These are phyloP conservation scores for Heliconius hewitsoni DNA, from an alignment of 1,140 invertebrate genomes.

Conservation along the genomic window DNA sequence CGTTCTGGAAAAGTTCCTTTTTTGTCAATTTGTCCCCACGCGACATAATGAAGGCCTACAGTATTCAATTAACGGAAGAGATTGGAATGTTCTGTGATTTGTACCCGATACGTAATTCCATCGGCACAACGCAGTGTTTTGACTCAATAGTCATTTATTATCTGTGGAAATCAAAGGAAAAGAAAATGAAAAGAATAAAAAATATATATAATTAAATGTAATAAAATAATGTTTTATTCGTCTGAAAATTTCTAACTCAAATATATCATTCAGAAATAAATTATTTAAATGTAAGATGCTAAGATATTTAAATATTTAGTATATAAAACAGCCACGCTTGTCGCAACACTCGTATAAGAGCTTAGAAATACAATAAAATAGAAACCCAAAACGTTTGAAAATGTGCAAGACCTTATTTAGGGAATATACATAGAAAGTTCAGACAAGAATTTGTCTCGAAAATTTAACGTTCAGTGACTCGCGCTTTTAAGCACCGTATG, in stretches of 20 bases:
- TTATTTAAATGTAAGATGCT: background rate
- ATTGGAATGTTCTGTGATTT: constrained; percentile 75
- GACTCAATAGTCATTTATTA: background rate
- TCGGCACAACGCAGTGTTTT: constrained; percentile 44
- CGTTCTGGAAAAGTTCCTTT: constrained; percentile 65
- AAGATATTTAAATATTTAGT: background rate
- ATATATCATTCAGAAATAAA: background rate
- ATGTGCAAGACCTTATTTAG: constrained; percentile 13
- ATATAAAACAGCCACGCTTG: background rate
- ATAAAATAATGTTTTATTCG: background rate
- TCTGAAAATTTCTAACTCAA: too few relatives aligned
- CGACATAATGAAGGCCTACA: constrained; percentile 70
- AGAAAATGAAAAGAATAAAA: background rate
- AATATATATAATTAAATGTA: background rate
- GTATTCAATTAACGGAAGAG: constrained; percentile 74
- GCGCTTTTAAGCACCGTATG: background rate
- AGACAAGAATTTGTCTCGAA: constrained; percentile 25
- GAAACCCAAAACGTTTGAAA: background rate
- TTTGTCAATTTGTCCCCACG: constrained; percentile 59
- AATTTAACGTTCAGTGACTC: constrained; percentile 17
- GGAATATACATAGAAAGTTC: constrained; percentile 19
- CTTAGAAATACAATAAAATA: background rate
- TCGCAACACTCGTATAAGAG: background rate
- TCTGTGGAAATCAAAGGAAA: background rate
- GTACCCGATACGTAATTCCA: constrained; percentile 63